phyloP scores from a whole-genome alignment of 2,888 invertebrate species.

The Homarus gammarus region DNA sequence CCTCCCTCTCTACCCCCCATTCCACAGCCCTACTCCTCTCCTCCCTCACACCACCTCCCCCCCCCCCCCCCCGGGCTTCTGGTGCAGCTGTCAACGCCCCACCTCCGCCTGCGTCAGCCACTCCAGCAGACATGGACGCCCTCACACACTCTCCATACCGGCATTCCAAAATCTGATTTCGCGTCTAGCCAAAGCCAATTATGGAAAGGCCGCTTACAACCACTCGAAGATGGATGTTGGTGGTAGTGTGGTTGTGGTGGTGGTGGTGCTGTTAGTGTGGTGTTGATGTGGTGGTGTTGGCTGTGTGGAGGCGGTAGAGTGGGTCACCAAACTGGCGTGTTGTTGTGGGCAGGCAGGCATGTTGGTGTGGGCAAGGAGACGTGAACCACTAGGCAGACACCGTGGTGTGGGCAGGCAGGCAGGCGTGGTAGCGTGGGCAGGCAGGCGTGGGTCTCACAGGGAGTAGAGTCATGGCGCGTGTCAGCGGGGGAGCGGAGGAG shows the following conservation, averaged over 20 bases:
- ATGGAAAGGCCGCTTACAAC: slow-evolving; percentile 25
- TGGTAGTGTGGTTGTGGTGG: neutral
- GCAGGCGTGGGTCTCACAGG: slow-evolving; percentile 12
- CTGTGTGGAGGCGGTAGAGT: neutral
- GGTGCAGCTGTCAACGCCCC: neutral
- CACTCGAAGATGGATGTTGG: slow-evolving; percentile 17
- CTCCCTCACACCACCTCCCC: neutral
- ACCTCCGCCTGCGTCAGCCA: neutral
- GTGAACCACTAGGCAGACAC: neutral
- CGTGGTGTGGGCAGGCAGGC: slow-evolving; percentile 17
- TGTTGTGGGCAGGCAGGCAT: neutral
- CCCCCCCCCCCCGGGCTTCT: no score
- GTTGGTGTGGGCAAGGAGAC: neutral
- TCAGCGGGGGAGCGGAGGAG: slow-evolving; percentile 32
- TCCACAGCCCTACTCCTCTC: no score
- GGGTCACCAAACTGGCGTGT: no score
- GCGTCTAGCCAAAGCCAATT: slow-evolving; percentile 42
- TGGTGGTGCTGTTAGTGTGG: neutral
- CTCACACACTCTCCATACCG: slow-evolving; percentile 20
- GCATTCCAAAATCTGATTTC: slow-evolving; percentile 35
- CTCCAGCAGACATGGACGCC: slow-evolving; percentile 9
- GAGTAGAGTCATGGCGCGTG: slow-evolving; percentile 23
- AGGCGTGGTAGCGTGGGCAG: slow-evolving; percentile 15
- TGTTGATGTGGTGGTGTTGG: neutral
- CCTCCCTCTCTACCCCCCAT: neutral